Percentiles rank a stretch among this genome's conserved stretches.
phyloP scores from a whole-genome alignment of 1,140 invertebrate genomes.

The Zaprionus ornatus region DNA sequence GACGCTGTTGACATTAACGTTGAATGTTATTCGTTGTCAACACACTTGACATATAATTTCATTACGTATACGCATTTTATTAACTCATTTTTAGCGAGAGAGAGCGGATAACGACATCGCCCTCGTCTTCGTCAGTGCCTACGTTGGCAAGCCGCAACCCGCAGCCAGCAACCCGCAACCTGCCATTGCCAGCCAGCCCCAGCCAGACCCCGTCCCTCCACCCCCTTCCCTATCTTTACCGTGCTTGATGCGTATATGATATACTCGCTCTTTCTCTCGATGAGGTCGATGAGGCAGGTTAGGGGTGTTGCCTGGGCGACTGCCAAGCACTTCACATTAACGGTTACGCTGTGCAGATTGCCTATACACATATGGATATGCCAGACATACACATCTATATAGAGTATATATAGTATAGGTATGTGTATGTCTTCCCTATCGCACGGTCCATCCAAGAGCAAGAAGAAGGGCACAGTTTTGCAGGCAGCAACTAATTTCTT shows the following conservation, averaged over 20 bases:
- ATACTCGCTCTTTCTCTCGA: constrained; percentile 32
- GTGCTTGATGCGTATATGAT: constrained; percentile 72
- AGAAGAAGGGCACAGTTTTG: constrained; percentile 7
- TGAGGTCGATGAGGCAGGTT: constrained; percentile 6
- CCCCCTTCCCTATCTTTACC: constrained; percentile 31
- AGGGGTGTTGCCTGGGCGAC: constrained; percentile 14
- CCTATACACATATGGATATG: constrained; percentile 6
- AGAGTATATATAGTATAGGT: constrained; percentile 23
- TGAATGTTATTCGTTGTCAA: constrained; percentile 77
- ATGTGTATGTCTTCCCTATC: constrained; percentile 22
- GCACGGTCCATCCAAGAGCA: constrained; percentile 12
- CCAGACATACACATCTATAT: neutral
- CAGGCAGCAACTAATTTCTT: constrained; percentile 72
- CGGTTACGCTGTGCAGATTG: constrained; percentile 44
- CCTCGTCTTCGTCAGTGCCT: neutral
- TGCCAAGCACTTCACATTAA: constrained; percentile 64
- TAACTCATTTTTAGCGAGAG: constrained; percentile 74
- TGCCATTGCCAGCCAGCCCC: neutral
- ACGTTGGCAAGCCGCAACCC: neutral
- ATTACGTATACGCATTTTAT: constrained; percentile 82
- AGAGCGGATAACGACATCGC: constrained; percentile 32
- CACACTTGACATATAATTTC: constrained; percentile 82
- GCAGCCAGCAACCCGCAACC: neutral
- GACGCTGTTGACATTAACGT: constrained; percentile 60
- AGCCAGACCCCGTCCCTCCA: neutral